Conservation (phyloP, 2,888 invertebrate species). For the Andrena haemorrhoa region DNA sequence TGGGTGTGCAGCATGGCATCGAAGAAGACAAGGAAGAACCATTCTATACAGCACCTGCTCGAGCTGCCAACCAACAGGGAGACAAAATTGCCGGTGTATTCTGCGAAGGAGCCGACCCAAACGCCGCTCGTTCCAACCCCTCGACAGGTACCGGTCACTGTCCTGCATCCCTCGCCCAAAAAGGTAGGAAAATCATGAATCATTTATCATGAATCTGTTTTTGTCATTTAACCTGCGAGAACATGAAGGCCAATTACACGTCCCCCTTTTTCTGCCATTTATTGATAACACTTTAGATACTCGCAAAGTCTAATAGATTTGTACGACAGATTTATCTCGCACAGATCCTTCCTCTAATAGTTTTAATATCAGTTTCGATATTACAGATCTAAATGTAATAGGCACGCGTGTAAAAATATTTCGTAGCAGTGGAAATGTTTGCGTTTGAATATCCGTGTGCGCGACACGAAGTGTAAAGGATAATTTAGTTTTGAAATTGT, state of each 20-base stretch:
- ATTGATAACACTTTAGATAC: background rate
- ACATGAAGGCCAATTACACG: constrained; percentile 21
- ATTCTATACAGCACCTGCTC: constrained; percentile 86
- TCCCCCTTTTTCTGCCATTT: background rate
- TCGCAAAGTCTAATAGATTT: background rate
- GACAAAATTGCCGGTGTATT: constrained; percentile 75
- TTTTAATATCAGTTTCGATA: background rate
- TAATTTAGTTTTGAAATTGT: too few relatives aligned
- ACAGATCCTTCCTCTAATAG: background rate
- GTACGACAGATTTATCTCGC: background rate
- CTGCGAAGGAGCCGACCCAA: constrained; percentile 74
- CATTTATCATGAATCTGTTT: constrained; percentile 40
- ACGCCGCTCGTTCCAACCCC: constrained; percentile 77
- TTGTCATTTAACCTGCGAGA: constrained; percentile 25
- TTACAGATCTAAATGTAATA: background rate
- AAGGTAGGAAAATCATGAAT: constrained; percentile 83
- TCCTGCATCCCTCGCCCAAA: constrained; percentile 84
- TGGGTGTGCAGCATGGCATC: constrained; percentile 83
- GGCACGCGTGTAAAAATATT: too few relatives aligned
- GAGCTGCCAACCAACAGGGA: constrained; percentile 85
- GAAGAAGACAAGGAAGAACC: constrained; percentile 85
- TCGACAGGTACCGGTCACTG: constrained; percentile 81
- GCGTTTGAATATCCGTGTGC: too few relatives aligned
- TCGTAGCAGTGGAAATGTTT: too few relatives aligned
- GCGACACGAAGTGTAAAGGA: too few relatives aligned